Evolutionary conservation across 1,140 invertebrate species (phyloP).

Genomic region (Polypedilum vanderplanki): DNA sequence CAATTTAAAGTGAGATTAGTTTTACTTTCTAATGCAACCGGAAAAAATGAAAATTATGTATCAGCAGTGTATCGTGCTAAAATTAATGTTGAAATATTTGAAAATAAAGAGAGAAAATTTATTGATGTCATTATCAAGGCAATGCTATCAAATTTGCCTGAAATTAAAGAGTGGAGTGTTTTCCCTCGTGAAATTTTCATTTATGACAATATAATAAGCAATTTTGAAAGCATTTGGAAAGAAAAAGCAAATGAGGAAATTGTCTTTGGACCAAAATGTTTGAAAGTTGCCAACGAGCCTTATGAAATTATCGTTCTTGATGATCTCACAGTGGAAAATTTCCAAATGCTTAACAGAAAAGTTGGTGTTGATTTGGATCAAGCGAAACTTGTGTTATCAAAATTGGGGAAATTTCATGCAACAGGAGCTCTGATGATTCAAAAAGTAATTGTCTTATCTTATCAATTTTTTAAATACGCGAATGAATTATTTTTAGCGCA

Average conservation of each 20-base stretch:
- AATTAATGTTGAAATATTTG: background rate
- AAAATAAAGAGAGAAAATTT: background rate
- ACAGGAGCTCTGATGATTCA: conserved; percentile 41
- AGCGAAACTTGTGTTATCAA: conserved; percentile 44
- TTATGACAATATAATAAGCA: background rate
- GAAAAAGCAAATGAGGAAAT: background rate
- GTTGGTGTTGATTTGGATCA: conserved; percentile 47
- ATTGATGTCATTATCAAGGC: conserved; percentile 23
- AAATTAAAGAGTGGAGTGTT: background rate
- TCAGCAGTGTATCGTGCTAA: background rate
- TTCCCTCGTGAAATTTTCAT: background rate
- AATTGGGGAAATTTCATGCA: conserved; percentile 51
- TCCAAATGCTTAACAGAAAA: conserved; percentile 46
- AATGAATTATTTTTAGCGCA: too few relatives aligned
- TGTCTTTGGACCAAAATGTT: background rate
- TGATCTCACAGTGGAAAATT: conserved; percentile 46
- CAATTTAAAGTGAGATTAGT: background rate
- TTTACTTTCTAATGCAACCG: background rate
- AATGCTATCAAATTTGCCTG: background rate
- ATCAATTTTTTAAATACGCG: too few relatives aligned
- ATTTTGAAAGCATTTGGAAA: background rate
- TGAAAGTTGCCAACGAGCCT: conserved; percentile 32
- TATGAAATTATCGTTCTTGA: conserved; percentile 45
- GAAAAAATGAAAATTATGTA: background rate
- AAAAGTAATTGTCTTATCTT: conserved; percentile 22